Conservation (phyloP, 2,113 vertebrate genomes). For the Anas platyrhynchos region DNA sequence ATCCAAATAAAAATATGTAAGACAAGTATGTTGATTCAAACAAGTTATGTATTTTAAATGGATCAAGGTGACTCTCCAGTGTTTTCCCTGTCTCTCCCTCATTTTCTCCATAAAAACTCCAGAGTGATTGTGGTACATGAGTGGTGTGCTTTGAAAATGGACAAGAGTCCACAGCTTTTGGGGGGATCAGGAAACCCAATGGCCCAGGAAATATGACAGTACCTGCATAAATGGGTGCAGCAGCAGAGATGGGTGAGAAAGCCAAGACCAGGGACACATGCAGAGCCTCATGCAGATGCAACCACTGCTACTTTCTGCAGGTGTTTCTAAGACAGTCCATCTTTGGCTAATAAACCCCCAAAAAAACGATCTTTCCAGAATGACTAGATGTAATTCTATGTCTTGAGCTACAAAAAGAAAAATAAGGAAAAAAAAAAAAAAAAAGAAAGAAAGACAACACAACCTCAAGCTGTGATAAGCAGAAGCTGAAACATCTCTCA, state of each 20-base stretch:
- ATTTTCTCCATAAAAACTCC: neutral
- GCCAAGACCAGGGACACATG: accelerated
- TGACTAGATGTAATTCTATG: neutral
- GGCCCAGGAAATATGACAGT: neutral
- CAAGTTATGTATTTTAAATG: neutral
- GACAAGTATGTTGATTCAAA: neutral
- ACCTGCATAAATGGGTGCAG: neutral
- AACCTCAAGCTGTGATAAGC: accelerated
- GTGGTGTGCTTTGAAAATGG: neutral
- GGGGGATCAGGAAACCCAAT: neutral
- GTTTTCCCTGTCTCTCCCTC: neutral
- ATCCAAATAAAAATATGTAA: neutral
- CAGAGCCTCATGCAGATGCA: neutral
- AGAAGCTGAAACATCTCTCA: neutral
- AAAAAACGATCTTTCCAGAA: neutral
- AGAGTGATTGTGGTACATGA: neutral
- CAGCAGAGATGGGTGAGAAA: neutral
- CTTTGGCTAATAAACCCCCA: neutral
- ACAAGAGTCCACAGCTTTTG: neutral
- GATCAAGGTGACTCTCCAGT: neutral
- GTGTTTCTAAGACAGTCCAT: neutral
- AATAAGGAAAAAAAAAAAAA: neutral
- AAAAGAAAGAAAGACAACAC: neutral
- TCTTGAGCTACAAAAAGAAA: neutral
- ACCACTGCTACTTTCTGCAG: neutral